These are phyloP conservation scores for Ochropacha duplaris DNA, from an alignment of 2,888 invertebrate species.

Conservation along the genomic window DNA sequence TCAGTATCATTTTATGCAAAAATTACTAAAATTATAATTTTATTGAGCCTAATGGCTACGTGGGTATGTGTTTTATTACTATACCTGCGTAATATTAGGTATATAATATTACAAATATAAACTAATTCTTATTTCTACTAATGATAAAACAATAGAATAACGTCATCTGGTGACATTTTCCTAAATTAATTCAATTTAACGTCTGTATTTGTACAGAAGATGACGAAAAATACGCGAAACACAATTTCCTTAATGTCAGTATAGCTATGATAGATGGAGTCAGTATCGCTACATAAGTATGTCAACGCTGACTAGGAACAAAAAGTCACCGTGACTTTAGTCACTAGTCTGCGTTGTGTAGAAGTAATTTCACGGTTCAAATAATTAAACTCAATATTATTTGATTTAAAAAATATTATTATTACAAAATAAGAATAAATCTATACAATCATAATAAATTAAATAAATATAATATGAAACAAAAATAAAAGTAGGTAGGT, in stretches of 20 bases:
- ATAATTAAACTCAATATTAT: too few species aligned
- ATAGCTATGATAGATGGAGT: background rate
- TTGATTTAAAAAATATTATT: background rate
- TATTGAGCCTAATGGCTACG: too few species aligned
- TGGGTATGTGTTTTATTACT: too few species aligned
- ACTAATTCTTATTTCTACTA: too few species aligned
- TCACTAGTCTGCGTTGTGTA: too few species aligned
- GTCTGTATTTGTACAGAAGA: background rate
- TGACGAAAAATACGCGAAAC: background rate
- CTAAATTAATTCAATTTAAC: background rate
- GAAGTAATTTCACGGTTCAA: too few species aligned
- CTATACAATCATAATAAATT: constrained; percentile 19
- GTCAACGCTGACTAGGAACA: background rate
- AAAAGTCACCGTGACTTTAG: too few species aligned
- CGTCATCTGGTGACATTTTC: constrained; percentile 3
- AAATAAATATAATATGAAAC: constrained; percentile 11
- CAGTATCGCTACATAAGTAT: background rate
- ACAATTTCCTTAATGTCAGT: background rate
- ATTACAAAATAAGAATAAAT: background rate
- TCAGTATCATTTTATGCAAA: too few species aligned
- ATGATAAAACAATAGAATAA: background rate
- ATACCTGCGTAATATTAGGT: too few species aligned
- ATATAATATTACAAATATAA: too few species aligned
- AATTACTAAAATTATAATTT: too few species aligned
- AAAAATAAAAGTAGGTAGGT: constrained; percentile 10